Percentiles rank a stretch among this genome's conserved stretches.
Evolutionary conservation across 2,113 vertebrate genomes (phyloP).

Genomic region (Syngnathus typhle): DNA sequence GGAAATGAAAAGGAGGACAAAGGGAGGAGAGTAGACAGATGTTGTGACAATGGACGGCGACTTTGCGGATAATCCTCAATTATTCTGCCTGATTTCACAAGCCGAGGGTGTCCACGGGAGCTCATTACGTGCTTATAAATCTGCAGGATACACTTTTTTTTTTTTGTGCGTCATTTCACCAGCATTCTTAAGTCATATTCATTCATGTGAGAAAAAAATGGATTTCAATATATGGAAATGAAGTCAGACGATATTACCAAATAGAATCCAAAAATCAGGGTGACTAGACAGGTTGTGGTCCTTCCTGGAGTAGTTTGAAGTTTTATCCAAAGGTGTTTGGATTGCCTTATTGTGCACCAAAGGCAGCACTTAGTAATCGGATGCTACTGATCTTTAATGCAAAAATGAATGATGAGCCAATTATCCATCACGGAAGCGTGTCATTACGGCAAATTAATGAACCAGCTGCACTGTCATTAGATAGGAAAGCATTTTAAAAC

Average conservation of each 20-base stretch:
- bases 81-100: constrained; percentile 47
- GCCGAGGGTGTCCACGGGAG: constrained; percentile 23
- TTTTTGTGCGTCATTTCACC: not conserved
- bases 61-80: constrained; percentile 45
- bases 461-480: constrained; percentile 15
- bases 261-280: not conserved
- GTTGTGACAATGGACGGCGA: constrained; percentile 47
- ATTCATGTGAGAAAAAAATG: not conserved
- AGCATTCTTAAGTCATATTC: not conserved
- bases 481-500: constrained; percentile 16
- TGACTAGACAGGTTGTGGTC: not conserved
- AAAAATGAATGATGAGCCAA: constrained; percentile 8
- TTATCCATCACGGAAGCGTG: constrained; percentile 6
- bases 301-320: not conserved
- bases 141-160: constrained; percentile 18
- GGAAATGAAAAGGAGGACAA: constrained; percentile 54
- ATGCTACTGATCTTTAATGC: not conserved
- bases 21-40: constrained; percentile 36
- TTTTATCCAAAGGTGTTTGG: not conserved
- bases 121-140: constrained; percentile 32
- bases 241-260: not conserved
- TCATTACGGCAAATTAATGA: constrained; percentile 5
- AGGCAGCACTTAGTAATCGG: not conserved
- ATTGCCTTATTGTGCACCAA: not conserved
- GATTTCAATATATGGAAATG: constrained; percentile 8